A percentile compares a stretch with the other conserved stretches of the same genome.
These are phyloP conservation scores for Sitta europaea DNA, from an alignment of 2,113 vertebrate genomes.

Conservation along the genomic window DNA sequence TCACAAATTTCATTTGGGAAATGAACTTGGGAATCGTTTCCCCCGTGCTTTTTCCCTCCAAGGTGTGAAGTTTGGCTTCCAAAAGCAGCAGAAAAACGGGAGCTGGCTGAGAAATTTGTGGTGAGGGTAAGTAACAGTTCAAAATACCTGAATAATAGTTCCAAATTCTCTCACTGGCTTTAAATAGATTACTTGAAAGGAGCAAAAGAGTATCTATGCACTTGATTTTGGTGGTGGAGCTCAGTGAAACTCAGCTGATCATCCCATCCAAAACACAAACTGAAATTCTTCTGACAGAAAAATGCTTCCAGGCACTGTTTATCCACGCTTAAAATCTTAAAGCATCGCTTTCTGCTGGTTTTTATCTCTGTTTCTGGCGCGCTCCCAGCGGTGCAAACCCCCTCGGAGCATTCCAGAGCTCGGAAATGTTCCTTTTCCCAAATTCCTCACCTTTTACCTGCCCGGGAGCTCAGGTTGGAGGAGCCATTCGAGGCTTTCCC, in stretches of 20 bases:
- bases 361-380: neutral
- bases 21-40: neutral
- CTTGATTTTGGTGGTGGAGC: neutral
- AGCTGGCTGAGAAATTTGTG: neutral
- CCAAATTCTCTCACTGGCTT: neutral
- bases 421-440: neutral
- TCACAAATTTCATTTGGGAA: neutral
- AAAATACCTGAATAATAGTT: neutral
- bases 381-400: neutral
- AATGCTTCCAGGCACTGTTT: neutral
- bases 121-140: neutral
- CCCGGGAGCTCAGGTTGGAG: neutral
- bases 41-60: neutral
- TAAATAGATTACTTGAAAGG: neutral
- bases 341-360: neutral
- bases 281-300: neutral
- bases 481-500: slow-evolving; percentile 13
- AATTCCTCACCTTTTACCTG: neutral
- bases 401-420: neutral
- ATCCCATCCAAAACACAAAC: neutral
- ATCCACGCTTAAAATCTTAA: neutral
- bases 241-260: fast-evolving
- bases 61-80: neutral
- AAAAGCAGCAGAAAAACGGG: neutral
- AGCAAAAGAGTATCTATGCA: neutral